These are phyloP conservation scores for Otus sunia DNA, from an alignment of 2,113 vertebrate genomes.

Conservation along the genomic window DNA sequence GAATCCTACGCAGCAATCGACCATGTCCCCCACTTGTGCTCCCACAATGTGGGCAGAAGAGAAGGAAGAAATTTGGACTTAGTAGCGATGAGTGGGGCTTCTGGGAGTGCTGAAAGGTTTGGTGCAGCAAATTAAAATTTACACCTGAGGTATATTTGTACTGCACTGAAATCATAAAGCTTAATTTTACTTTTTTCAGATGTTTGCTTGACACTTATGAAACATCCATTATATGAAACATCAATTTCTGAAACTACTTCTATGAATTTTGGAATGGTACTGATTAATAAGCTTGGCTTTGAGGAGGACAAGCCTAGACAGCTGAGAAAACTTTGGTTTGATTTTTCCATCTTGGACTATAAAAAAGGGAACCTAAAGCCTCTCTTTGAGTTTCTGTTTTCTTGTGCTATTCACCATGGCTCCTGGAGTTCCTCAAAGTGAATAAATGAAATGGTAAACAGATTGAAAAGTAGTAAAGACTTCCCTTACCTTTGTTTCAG, in stretches of 20 bases:
- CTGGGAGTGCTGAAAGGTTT: background rate
- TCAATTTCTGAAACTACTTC: background rate
- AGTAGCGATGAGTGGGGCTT: background rate
- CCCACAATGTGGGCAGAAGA: background rate
- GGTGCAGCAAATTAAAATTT: background rate
- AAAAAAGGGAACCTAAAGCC: background rate
- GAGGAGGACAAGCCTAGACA: background rate
- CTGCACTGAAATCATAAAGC: background rate
- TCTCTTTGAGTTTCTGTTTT: background rate
- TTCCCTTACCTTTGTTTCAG: background rate
- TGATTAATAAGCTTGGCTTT: background rate
- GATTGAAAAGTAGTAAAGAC: background rate
- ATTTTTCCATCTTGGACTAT: background rate
- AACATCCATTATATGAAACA: background rate
- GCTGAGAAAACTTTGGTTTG: background rate
- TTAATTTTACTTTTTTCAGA: background rate
- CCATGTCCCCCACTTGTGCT: background rate
- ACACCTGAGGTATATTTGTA: background rate
- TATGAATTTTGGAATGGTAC: background rate
- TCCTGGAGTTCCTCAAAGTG: background rate
- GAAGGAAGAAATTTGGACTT: background rate
- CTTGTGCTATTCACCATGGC: background rate
- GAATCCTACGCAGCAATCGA: background rate
- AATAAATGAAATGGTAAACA: background rate
- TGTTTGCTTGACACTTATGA: background rate